These are phyloP conservation scores for Hylaeus anthracinus DNA, from an alignment of 1,140 invertebrate species.

Conservation along the genomic window DNA sequence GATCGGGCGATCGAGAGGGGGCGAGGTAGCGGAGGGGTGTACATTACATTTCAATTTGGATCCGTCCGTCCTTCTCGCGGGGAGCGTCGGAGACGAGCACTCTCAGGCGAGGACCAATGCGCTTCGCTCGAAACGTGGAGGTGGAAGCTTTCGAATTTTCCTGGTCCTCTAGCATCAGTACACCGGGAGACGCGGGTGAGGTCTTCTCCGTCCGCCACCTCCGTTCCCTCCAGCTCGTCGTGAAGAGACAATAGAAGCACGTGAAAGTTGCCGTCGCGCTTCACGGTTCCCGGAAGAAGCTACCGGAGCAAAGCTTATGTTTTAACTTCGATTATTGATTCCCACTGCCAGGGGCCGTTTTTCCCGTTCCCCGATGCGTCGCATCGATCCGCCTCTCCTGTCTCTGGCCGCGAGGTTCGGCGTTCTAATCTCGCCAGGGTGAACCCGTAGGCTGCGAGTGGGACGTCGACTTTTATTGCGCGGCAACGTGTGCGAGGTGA, in stretches of 20 bases:
- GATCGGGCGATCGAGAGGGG: constrained; percentile 52
- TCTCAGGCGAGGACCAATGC: constrained; percentile 61
- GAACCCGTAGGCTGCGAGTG: too few species aligned
- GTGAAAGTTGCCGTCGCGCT: constrained; percentile 44
- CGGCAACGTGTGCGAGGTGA: too few species aligned
- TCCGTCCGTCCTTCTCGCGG: constrained; percentile 65
- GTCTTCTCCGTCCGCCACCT: background rate
- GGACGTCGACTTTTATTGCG: too few species aligned
- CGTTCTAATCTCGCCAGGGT: too few species aligned
- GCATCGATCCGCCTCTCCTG: background rate
- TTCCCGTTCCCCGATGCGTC: background rate
- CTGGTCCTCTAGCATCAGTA: constrained; percentile 32
- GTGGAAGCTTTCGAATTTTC: constrained; percentile 61
- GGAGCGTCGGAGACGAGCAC: constrained; percentile 56
- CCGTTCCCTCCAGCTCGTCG: too few species aligned
- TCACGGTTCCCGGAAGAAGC: constrained; percentile 13
- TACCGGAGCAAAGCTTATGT: constrained; percentile 20
- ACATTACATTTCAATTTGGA: constrained; percentile 77
- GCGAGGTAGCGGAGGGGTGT: constrained; percentile 57
- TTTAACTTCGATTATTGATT: constrained; percentile 42
- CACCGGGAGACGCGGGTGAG: background rate
- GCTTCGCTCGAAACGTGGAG: constrained; percentile 45
- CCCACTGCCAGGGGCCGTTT: background rate
- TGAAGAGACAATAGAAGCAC: constrained; percentile 40
- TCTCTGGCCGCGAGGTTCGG: too few species aligned